Evolutionary conservation across 2,113 vertebrate species (phyloP).

Genomic region (Phalacrocorax carbo): DNA sequence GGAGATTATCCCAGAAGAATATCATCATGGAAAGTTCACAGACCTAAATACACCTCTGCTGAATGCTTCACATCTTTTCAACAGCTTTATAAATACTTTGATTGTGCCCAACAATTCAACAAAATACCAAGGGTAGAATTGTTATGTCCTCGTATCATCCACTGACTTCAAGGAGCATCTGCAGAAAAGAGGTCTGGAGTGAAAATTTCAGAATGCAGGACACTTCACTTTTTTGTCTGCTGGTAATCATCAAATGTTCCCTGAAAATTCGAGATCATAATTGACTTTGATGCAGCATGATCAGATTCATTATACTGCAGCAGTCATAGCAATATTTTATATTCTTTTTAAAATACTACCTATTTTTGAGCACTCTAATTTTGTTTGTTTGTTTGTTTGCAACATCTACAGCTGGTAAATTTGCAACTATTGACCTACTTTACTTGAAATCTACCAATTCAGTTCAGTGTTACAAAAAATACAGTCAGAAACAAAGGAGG

Average conservation of each 20-base stretch:
- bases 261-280: neutral
- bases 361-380: neutral
- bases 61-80: neutral
- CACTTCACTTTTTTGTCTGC: neutral
- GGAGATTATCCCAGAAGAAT: neutral
- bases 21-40: neutral
- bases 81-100: neutral
- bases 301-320: neutral
- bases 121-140: neutral
- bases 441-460: neutral
- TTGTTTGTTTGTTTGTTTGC: neutral
- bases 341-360: neutral
- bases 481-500: neutral
- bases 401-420: neutral
- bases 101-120: neutral
- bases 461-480: neutral
- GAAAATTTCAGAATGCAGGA: neutral
- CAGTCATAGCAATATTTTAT: neutral
- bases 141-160: neutral
- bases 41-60: neutral
- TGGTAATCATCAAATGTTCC: neutral
- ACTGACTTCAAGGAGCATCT: neutral
- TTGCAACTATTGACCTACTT: neutral
- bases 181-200: neutral
- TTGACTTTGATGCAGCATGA: neutral